Evolutionary conservation across 2,888 invertebrate species (phyloP), one percentile per base, ranked within the genome.

Genomic region (Drosophila tripunctata): DNA sequence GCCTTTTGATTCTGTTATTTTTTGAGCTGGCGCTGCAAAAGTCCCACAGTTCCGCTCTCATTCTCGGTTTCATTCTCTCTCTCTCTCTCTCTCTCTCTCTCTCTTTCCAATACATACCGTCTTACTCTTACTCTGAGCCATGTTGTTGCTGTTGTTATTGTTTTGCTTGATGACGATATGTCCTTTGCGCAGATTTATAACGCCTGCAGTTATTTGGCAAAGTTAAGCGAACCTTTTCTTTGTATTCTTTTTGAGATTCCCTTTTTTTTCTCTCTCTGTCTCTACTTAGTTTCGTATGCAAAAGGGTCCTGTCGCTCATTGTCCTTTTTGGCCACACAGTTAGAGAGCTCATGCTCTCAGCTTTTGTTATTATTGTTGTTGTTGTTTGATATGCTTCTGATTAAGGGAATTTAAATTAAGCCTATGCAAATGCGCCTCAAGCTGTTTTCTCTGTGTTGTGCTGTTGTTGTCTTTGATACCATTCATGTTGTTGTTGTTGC

Each of bases 321-420:
- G 81, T 75, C 84, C 85, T 83, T 87, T 78, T 85, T 61, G 30
- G 72, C 50, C 50, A 61, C 50, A 61, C 45, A 45, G 52, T 33
- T 38, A n/a, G 35, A 27, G 24, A 43, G 24, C 17, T 43, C 15
- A 3, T 17, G 50, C 31, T 54, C 36, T 12, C n/a, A 27, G 12
- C n/a, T 45, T 4, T 10, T n/a, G 44, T 12, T 35, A 4, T 30
- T 41, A 40, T 14, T 58, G 24, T 38, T 55, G 47, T 57, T 74
- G 30, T 75, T 77, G 67, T 67, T 68, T 71, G 73, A 72, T 76
- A 66, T 69, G 64, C 73, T 69, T 64, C 82, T 85, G 80, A 82
- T 80, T 77, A 88, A 77, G 84, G 67, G 84, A 88, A 88, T 84
- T 84, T 83, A 86, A 88, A 84, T 84, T 79, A 83, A 77, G 84